Conservation (phyloP, 1,140 invertebrate species). For the Scylla paramamosain region DNA sequence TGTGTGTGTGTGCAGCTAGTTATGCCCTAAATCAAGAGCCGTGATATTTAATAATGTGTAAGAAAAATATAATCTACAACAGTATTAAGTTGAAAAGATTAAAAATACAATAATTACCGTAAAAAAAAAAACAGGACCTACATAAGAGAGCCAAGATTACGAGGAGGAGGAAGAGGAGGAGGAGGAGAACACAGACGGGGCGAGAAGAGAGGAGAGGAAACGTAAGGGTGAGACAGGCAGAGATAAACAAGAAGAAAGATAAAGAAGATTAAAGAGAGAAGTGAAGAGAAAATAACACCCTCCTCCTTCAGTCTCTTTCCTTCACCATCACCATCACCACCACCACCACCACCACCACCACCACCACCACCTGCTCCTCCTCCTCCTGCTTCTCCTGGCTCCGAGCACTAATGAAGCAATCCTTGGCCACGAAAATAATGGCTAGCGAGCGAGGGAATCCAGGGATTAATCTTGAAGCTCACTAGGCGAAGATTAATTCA, state of each 20-base stretch:
- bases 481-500: not conserved
- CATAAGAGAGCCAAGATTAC: not conserved
- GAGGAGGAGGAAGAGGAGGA: not conserved
- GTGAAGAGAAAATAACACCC: not conserved
- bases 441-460: not conserved
- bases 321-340: not conserved
- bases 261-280: not conserved
- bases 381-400: not conserved
- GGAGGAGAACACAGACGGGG: not conserved
- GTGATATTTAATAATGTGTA: no score
- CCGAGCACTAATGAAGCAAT: conserved; percentile 6
- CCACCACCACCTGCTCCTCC: not conserved
- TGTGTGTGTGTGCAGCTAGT: no score
- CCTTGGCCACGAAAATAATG: conserved; percentile 21
- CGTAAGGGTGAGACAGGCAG: not conserved
- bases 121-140: no score
- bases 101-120: no score
- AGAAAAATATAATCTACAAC: no score
- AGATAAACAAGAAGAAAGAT: not conserved
- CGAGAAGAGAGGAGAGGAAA: no score
- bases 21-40: no score
- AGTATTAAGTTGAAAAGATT: no score
- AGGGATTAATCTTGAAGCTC: not conserved
- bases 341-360: no score
- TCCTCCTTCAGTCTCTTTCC: not conserved